Evolutionary conservation across 2,888 invertebrate genomes (phyloP), one percentile per base, ranked within the genome.

Genomic region (Lochmaea capreae): DNA sequence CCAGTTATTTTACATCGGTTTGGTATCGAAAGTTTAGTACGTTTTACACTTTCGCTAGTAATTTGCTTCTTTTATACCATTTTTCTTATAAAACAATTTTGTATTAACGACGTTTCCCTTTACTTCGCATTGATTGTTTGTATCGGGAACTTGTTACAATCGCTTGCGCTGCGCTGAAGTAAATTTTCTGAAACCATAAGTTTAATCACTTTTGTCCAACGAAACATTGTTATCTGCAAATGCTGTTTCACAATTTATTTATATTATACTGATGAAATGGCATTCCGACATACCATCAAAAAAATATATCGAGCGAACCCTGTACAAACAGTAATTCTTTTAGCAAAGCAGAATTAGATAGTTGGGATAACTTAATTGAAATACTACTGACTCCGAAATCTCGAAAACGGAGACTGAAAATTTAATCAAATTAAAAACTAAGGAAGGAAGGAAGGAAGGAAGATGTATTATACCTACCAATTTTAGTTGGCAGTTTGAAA

Each of bases 271-370:
- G 52, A 52, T 16, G 52, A 52, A 16, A 52, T 16, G 16, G 9
- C 16, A 52, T 52, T 52, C 52, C 52, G 52, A 52, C 52, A 52
- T 52, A 52, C 52, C 46, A 16, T 52, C 16, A 52, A 52, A 58
- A 18, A 58, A 22, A 26, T 58, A 58, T 58, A 58, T 33, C 11
- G 58, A 26, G 12, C 58, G 26, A 26, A 58, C 58, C 58, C 58
- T 58, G 58, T 58, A 58, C 33, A 58, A 26, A 9, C 22, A 58
- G 14, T 58, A 26, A 58, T 58, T 14, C 11, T 26, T 58, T 22
- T 58, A 58, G 58, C 33, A 22, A 18, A 26, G 33, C 18, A 22
- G 12, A 58, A 58, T 58, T 58, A 58, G n/a, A 58, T 14, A 8
- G 18, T 26, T 10, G 9, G 3, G 9, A 12, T 52, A 9, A 52